phyloP scores from a whole-genome alignment of 37 sponge, comb jelly and placozoan species.

The Chondrilla cf. caribensis region DNA sequence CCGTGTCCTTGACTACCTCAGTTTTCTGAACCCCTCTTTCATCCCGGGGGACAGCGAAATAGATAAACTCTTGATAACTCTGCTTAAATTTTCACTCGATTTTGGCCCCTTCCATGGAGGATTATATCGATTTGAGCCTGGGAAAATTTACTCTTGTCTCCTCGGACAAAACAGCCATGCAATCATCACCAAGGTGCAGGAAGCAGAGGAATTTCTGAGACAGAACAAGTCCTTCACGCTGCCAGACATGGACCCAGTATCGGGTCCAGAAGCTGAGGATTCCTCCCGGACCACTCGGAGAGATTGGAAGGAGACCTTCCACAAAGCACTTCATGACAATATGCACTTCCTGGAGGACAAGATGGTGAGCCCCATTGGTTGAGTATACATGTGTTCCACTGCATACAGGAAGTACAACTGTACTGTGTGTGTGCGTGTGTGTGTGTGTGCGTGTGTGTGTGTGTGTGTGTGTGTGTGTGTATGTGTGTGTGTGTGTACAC shows the following conservation, averaged over 20 bases:
- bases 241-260: neutral
- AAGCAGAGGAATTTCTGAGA: slow-evolving; percentile 63
- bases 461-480: too few relatives aligned
- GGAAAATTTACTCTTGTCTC: slow-evolving; percentile 66
- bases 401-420: neutral
- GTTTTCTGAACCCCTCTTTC: slow-evolving; percentile 51
- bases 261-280: neutral
- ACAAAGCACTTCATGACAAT: slow-evolving; percentile 37
- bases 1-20: slow-evolving; percentile 37
- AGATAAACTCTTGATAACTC: slow-evolving; percentile 44
- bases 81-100: slow-evolving; percentile 30
- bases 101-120: neutral
- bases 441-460: too few relatives aligned
- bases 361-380: slow-evolving; percentile 37
- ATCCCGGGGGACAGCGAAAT: slow-evolving; percentile 20
- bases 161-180: slow-evolving; percentile 48
- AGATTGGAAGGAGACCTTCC: slow-evolving; percentile 61
- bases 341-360: slow-evolving; percentile 69
- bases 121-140: slow-evolving; percentile 19
- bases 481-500: too few relatives aligned
- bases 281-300: neutral
- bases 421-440: slow-evolving; percentile 22
- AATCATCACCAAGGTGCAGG: slow-evolving; percentile 58
- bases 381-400: neutral
- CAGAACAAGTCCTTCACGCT: slow-evolving; percentile 7